phyloP scores from a whole-genome alignment of 2,797 vertebrate species.

The Malacoraja senta region DNA sequence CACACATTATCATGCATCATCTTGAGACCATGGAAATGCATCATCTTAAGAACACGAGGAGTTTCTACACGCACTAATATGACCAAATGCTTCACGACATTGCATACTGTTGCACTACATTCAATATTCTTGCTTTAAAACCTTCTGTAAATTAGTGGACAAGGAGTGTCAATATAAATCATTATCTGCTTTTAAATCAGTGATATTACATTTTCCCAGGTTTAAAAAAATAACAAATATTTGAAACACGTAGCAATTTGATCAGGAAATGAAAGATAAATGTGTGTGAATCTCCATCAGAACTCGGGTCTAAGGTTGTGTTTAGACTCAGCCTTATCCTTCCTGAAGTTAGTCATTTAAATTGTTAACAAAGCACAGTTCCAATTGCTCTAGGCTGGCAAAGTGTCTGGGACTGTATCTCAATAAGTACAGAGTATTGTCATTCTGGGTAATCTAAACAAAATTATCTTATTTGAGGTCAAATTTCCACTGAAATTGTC shows the following conservation, averaged over 20 bases:
- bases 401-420: too few relatives aligned
- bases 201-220: background rate
- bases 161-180: too few relatives aligned
- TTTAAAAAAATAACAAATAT: background rate
- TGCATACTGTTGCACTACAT: background rate
- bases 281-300: background rate
- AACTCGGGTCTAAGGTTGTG: background rate
- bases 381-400: background rate
- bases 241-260: background rate
- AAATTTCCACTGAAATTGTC: background rate
- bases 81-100: too few relatives aligned
- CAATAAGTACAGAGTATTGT: background rate
- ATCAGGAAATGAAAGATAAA: slow-evolving; percentile 9
- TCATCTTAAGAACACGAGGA: background rate
- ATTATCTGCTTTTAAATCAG: background rate
- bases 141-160: background rate
- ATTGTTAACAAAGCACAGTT: background rate
- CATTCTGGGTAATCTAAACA: background rate
- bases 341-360: background rate
- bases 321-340: background rate
- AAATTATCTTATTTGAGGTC: background rate
- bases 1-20: too few relatives aligned
- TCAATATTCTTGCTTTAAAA: background rate
- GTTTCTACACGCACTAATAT: background rate
- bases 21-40: background rate